Evolutionary conservation across 2,888 invertebrate species (phyloP), one percentile per base, ranked within the genome.

Genomic region (Agonopterix arenella): DNA sequence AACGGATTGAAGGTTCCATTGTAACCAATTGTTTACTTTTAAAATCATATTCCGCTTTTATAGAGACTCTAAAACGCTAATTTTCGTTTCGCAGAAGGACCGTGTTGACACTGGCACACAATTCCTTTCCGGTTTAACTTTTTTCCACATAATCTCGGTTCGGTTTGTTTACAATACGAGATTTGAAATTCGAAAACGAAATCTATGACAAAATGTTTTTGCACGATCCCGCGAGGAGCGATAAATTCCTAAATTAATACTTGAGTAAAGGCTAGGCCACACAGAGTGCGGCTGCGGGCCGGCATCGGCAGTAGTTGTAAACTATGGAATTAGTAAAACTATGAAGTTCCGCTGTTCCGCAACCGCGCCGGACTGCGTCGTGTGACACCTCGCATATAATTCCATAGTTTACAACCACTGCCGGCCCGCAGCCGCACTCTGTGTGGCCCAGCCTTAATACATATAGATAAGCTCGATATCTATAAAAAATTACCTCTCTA

Each of bases 81-180:
- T 77, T 73, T 72, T 66, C 65, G 71, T 74, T 84, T 82, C 83
- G 76, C 68, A 71, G 84, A 84, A 85, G 81, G 81, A 59, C 58
- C 52, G 52, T 80, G 73, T 85, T 84, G 78, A 79, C 76, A 73
- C 64, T 73, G 69, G 62, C 62, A 63, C 55, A 61, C 52, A 11
- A 61, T 56, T 57, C 57, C 73, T 81, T 80, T 84, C 80, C 83
- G 80, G 78, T 71, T 70, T 62, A 36, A 44, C 36, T n/a, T n/a
- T 43, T 48, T 44, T 48, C 48, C 38, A 55, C 8, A 11, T 28
- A 41, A 41, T 47, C 40, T 11, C 28, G 4, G 59, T 55, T 50
- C 51, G 61, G 57, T 66, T 61, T 76, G 69, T 76, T 78, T 72
- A 58, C 64, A 46, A 45, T 45, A 28, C 28, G 28, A 40, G 11